Evolutionary conservation across 1,140 invertebrate genomes (phyloP).

Genomic region (Drosophila asahinai): DNA sequence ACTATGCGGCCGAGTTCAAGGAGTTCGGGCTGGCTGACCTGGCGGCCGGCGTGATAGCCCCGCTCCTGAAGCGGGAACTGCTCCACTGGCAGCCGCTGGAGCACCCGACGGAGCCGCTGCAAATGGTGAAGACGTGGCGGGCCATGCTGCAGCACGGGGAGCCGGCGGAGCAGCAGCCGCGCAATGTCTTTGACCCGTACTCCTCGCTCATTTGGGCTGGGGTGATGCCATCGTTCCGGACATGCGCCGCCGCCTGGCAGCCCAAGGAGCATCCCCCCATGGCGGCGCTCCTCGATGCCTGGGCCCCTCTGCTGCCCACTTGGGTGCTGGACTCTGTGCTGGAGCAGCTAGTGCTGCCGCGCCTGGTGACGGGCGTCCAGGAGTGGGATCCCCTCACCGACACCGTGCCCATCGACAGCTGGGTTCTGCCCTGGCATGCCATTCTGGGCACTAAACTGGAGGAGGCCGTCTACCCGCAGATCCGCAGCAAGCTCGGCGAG

Average conservation of each 20-base stretch:
- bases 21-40: slow-evolving; percentile 89
- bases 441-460: slow-evolving; percentile 88
- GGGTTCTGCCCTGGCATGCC: slow-evolving; percentile 96
- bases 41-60: slow-evolving; percentile 88
- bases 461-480: slow-evolving; percentile 94
- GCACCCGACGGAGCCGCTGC: slow-evolving; percentile 87
- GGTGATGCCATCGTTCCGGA: slow-evolving; percentile 91
- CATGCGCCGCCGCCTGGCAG: slow-evolving; percentile 87
- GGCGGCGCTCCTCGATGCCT: slow-evolving; percentile 92
- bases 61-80: slow-evolving; percentile 89
- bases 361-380: slow-evolving; percentile 92
- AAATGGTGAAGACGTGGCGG: slow-evolving; percentile 91
- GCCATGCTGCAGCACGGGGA: slow-evolving; percentile 86
- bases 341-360: slow-evolving; percentile 93
- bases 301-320: slow-evolving; percentile 91
- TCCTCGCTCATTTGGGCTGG: slow-evolving; percentile 94
- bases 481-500: slow-evolving; percentile 95
- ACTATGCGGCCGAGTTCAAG: slow-evolving; percentile 86
- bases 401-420: slow-evolving; percentile 96
- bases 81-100: slow-evolving; percentile 91
- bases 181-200: slow-evolving; percentile 90
- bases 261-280: slow-evolving; percentile 91
- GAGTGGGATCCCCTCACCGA: slow-evolving; percentile 98
- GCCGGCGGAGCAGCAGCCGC: slow-evolving; percentile 77
- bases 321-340: slow-evolving; percentile 95